phyloP scores from a whole-genome alignment of 1,140 invertebrate genomes.

The Drosophila tristis region DNA sequence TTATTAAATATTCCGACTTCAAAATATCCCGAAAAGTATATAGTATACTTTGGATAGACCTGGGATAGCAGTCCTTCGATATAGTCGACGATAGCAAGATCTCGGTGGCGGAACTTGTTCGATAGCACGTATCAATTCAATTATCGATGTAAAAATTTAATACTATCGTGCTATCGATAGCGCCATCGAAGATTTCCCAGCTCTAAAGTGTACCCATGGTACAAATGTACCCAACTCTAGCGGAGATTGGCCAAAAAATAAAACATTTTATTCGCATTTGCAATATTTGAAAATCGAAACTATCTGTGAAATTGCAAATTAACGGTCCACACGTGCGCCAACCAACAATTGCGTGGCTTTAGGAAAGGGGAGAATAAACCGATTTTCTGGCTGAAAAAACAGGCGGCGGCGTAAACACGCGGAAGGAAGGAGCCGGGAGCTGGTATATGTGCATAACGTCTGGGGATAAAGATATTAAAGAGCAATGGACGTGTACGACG shows the following conservation, averaged over 20 bases:
- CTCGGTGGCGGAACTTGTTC: too few relatives aligned
- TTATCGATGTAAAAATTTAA: too few relatives aligned
- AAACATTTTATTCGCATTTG: constrained; percentile 29
- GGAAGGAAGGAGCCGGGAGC: constrained; percentile 33
- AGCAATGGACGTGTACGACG: constrained; percentile 79
- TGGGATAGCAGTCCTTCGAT: too few relatives aligned
- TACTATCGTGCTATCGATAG: too few relatives aligned
- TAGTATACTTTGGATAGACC: too few relatives aligned
- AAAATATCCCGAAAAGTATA: too few relatives aligned
- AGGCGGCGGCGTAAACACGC: constrained; percentile 68
- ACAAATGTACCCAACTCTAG: constrained; percentile 1
- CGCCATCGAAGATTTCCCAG: too few relatives aligned
- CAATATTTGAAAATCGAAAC: constrained; percentile 22
- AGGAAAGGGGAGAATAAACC: constrained; percentile 27
- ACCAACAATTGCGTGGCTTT: constrained; percentile 12
- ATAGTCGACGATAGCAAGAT: too few relatives aligned
- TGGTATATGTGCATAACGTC: constrained; percentile 20
- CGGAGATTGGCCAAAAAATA: constrained; percentile 28
- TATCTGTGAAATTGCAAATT: constrained; percentile 60
- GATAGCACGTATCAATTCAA: too few relatives aligned
- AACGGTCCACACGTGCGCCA: constrained; percentile 25
- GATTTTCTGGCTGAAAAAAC: constrained; percentile 66
- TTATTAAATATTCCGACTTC: too few relatives aligned
- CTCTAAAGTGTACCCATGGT: too few relatives aligned
- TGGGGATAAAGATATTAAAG: too few relatives aligned